Conservation (phyloP, 2,888 invertebrate genomes). For the Teinopalpus imperialis region DNA sequence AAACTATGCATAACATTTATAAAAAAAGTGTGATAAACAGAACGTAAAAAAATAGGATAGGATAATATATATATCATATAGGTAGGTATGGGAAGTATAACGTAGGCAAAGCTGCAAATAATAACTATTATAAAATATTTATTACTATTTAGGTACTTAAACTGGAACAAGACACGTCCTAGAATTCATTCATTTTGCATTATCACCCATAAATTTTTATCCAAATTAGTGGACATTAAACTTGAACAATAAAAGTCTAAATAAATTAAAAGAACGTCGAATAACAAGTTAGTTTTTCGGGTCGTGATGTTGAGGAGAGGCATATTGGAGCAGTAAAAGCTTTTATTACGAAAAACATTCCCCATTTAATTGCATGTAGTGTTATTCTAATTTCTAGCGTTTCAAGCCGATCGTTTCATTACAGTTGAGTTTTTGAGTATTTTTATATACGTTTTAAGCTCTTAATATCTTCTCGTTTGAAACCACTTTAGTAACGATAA, state of each 20-base stretch:
- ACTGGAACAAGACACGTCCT: too few species aligned
- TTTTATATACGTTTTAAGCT: constrained; percentile 33
- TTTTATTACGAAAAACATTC: constrained; percentile 69
- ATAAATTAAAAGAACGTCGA: constrained; percentile 66
- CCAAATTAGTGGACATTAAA: constrained; percentile 58
- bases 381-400: constrained; percentile 28
- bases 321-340: constrained; percentile 68
- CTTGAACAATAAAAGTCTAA: constrained; percentile 64
- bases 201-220: constrained; percentile 31
- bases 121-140: too few species aligned
- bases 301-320: constrained; percentile 57
- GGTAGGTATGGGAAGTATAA: too few species aligned
- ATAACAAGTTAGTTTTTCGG: constrained; percentile 64
- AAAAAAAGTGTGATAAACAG: too few species aligned
- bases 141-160: too few species aligned
- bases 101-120: too few species aligned
- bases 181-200: constrained; percentile 28
- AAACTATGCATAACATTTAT: too few species aligned
- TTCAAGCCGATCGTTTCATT: constrained; percentile 24
- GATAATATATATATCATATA: too few species aligned
- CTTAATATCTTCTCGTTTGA: constrained; percentile 21
- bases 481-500: constrained; percentile 8
- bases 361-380: constrained; percentile 48
- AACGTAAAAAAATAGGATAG: too few species aligned
- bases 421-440: constrained; percentile 31